Percentiles rank a stretch among this genome's conserved stretches.
Conservation (phyloP, 2,113 vertebrate species). For the Conger conger region DNA sequence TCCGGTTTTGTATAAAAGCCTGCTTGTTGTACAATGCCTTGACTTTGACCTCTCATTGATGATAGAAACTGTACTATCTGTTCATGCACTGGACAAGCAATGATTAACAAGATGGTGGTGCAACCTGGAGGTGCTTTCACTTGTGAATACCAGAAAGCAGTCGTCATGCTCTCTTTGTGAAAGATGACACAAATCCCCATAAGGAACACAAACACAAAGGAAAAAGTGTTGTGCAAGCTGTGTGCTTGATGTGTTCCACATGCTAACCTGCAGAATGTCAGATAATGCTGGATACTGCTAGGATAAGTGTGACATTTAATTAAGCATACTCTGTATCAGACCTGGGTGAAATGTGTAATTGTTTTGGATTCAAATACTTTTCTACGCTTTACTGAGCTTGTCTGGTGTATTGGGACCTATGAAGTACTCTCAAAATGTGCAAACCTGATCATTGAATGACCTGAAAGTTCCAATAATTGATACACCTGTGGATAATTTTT, state of each 20-base stretch:
- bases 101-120: neutral
- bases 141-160: conserved; percentile 26
- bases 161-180: neutral
- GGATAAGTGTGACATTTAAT: neutral
- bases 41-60: neutral
- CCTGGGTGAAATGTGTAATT: too few relatives aligned
- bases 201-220: neutral
- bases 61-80: neutral
- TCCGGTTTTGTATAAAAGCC: neutral
- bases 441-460: neutral
- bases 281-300: neutral
- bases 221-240: neutral
- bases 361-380: too few relatives aligned
- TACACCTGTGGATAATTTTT: neutral
- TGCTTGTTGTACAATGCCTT: neutral
- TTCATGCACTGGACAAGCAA: neutral
- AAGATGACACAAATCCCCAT: too few relatives aligned
- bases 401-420: too few relatives aligned
- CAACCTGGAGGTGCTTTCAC: neutral
- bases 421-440: too few relatives aligned
- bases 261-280: too few relatives aligned
- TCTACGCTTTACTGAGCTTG: too few relatives aligned
- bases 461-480: neutral
- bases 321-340: neutral
- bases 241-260: neutral